Conservation (phyloP, 2,888 invertebrate genomes). For the Parnassius glacialis region DNA sequence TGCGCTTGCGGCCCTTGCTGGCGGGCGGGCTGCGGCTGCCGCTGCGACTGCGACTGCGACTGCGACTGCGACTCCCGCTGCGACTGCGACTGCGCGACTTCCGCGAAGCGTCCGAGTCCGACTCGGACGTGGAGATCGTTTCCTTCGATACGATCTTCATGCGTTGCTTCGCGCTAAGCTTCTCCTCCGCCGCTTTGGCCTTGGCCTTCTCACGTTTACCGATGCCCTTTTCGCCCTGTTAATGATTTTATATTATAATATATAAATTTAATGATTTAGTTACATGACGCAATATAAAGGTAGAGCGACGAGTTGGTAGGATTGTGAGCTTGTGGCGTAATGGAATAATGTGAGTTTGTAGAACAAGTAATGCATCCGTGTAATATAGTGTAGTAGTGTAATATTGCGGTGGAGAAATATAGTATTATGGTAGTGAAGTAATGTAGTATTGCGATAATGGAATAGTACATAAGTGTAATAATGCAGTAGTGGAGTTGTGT, state of each 20-base stretch:
- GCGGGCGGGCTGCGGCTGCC: slow-evolving; percentile 65
- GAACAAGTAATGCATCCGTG: no score
- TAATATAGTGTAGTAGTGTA: no score
- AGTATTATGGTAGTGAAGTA: no score
- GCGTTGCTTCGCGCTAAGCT: slow-evolving; percentile 91
- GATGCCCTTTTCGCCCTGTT: slow-evolving; percentile 65
- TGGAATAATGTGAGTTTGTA: no score
- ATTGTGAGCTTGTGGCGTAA: no score
- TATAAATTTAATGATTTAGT: no score
- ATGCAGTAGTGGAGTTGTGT: no score
- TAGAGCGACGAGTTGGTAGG: no score
- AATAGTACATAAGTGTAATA: no score
- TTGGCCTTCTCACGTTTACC: slow-evolving; percentile 64
- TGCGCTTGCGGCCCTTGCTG: slow-evolving; percentile 78
- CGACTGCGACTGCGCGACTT: slow-evolving; percentile 52
- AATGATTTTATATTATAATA: background rate
- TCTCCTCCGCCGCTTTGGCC: slow-evolving; percentile 79
- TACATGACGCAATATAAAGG: no score
- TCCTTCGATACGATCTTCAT: slow-evolving; percentile 95
- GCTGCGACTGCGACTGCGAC: slow-evolving; percentile 69
- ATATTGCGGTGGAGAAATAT: no score
- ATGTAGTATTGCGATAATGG: no score
- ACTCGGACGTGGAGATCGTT: slow-evolving; percentile 95
- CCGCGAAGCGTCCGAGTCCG: slow-evolving; percentile 82
- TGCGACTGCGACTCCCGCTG: slow-evolving; percentile 46